Base-by-base conservation (phyloP, 2,113 vertebrate genomes). In the Hippocampus barbouri region DNA sequence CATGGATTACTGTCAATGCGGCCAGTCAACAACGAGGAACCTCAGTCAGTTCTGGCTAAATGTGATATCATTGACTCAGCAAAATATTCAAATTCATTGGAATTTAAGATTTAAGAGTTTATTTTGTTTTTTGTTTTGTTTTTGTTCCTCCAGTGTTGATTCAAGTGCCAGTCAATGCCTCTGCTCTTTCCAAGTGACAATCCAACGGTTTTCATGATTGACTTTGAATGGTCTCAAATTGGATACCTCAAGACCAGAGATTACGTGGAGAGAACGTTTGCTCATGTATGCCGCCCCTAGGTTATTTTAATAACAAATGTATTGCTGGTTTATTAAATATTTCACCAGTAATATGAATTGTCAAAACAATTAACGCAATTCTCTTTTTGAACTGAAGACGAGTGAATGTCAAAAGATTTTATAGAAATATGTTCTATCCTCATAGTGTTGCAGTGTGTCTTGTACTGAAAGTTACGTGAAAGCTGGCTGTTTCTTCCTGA, bases 1-100 rank as follows among this genome's bases (percentile, higher is more conserved):
- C 69, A 62, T 72, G 79, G 86, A 76, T 80, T 78, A 80, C 83
- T 61, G 71, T 84, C 73, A 76, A 57, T 62, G 79, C 78, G 83
- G 78, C 77, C 77, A 80, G 77, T 83, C 77, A 75, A 85, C 87
- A 87, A 89, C 84, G 81, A 79, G 68, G 72, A 86, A 89, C 88
- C 88, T 89, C 88, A 81, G 79, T 86, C 77, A 75, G 71, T 74
- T 25, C 75, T 73, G 83, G 84, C 77, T 76, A 80, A 83, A 81
- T 74, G 74, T 25, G 69, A 77, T 83, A 82, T 83, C 72, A 73
- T 76, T 83, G 80, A 79, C 81, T 88, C 79, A 85, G 87, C 94
- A 93, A 94, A 38, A 93, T 93, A 92, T 92, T 90, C 92, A 92
- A 93, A 86, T 85, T 84, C 92, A 83, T 85, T 88, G 88, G 85